A percentile compares a stretch with the other conserved stretches of the same genome.
phyloP scores from a whole-genome alignment of 2,888 invertebrate genomes.

The Crocallis elinguaria region DNA sequence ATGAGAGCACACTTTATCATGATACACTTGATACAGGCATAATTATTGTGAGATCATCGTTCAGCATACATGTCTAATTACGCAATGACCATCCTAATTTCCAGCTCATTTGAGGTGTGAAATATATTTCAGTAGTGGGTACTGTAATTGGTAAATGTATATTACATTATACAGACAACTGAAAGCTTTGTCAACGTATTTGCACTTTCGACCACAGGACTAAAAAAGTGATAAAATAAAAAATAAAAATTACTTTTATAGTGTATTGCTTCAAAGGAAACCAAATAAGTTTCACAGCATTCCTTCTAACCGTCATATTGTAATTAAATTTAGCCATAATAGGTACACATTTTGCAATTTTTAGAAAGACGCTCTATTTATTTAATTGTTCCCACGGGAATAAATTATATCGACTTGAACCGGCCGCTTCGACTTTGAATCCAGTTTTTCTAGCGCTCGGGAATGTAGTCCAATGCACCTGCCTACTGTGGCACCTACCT shows the following conservation, averaged over 20 bases:
- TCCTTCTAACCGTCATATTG: too few species aligned
- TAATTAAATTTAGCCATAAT: too few species aligned
- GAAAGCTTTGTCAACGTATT: too few species aligned
- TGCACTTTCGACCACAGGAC: too few species aligned
- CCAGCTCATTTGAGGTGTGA: slow-evolving; percentile 6
- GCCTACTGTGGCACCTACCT: slow-evolving; percentile 48
- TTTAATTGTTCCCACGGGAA: slow-evolving; percentile 55
- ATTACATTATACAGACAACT: too few species aligned
- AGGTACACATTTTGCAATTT: too few species aligned
- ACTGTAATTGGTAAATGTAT: too few species aligned
- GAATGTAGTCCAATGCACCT: slow-evolving; percentile 80
- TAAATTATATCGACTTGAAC: slow-evolving; percentile 54
- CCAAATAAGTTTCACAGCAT: too few species aligned
- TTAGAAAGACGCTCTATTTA: too few species aligned
- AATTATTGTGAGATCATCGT: slow-evolving; percentile 42
- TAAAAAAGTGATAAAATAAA: too few species aligned
- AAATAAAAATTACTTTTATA: too few species aligned
- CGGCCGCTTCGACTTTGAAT: slow-evolving; percentile 59
- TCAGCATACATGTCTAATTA: slow-evolving; percentile 31
- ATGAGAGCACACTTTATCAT: slow-evolving; percentile 59
- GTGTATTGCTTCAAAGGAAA: too few species aligned
- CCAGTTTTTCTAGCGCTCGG: slow-evolving; percentile 78
- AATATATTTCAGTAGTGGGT: not conserved
- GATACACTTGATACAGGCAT: slow-evolving; percentile 24
- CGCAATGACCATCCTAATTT: slow-evolving; percentile 11